A percentile compares a stretch with the other conserved stretches of the same genome.
Conservation (phyloP, 1,140 invertebrate genomes). For the Lanistes nyassanus region DNA sequence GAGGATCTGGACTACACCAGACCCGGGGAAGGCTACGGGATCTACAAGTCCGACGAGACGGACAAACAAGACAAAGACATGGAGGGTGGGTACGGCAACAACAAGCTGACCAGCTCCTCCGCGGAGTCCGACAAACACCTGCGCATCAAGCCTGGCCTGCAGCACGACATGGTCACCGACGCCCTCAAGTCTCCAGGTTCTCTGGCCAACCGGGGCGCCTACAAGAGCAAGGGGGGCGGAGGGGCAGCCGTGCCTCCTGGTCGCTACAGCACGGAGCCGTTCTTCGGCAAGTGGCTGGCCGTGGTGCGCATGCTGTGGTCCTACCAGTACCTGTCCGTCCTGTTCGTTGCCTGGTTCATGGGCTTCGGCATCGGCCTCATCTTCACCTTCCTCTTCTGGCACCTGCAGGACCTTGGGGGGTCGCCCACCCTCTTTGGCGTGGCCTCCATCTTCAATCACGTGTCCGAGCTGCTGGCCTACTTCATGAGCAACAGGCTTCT, state of each 20-base stretch:
- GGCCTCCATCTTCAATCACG: constrained; percentile 98
- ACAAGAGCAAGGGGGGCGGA: constrained; percentile 16
- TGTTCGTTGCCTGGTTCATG: constrained; percentile 98
- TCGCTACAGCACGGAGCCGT: constrained; percentile 48
- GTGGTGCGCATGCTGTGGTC: constrained; percentile 60
- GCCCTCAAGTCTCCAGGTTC: constrained; percentile 46
- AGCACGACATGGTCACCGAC: constrained; percentile 59
- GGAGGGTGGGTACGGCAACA: constrained; percentile 7
- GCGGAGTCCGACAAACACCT: constrained; percentile 37
- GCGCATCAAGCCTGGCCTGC: constrained; percentile 46
- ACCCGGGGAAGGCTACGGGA: too few species aligned
- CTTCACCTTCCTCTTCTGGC: constrained; percentile 99
- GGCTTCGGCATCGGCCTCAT: constrained; percentile 99
- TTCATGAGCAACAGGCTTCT: constrained; percentile 98
- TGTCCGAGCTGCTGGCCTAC: constrained; percentile 98
- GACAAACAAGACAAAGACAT: constrained; percentile 12
- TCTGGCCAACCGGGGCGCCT: constrained; percentile 12
- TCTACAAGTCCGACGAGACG: too few species aligned
- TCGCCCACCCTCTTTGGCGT: constrained; percentile 97
- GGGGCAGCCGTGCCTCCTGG: constrained; percentile 8
- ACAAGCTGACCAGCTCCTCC: too few species aligned
- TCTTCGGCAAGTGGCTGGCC: constrained; percentile 57
- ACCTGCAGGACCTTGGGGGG: constrained; percentile 94
- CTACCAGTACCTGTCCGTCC: constrained; percentile 74
- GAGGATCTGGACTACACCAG: constrained; percentile 35